These are phyloP conservation scores for Morelia viridis DNA, from an alignment of 2,797 vertebrate genomes.

Conservation along the genomic window DNA sequence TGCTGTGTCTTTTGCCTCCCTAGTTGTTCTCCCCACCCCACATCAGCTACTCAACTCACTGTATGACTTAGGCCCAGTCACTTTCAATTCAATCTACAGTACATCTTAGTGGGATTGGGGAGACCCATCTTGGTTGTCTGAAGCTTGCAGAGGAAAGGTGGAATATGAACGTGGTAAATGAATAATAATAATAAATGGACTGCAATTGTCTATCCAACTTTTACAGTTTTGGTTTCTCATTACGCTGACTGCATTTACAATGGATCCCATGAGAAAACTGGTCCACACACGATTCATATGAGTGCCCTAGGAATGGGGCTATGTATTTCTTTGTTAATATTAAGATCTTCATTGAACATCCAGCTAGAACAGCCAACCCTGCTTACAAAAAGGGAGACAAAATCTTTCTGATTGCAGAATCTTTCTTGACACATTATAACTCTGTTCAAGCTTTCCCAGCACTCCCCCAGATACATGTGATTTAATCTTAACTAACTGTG, in stretches of 20 bases:
- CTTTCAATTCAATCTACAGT: background rate
- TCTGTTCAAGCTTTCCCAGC: background rate
- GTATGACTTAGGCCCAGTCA: background rate
- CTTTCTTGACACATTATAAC: background rate
- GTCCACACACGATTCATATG: background rate
- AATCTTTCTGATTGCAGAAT: background rate
- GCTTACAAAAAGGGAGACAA: background rate
- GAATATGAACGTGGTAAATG: background rate
- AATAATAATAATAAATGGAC: background rate
- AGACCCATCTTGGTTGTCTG: background rate
- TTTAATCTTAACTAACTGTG: background rate
- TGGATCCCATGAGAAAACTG: background rate
- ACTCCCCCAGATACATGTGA: background rate
- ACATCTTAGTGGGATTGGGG: background rate
- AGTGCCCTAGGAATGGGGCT: background rate
- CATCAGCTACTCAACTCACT: background rate
- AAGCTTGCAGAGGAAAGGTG: background rate
- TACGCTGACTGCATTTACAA: background rate
- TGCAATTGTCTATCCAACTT: background rate
- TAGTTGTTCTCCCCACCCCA: accelerated
- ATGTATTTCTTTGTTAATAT: background rate
- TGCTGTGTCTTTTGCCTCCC: background rate
- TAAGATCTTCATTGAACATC: background rate
- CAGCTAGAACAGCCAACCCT: background rate
- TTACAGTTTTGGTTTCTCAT: background rate